Percentiles rank a stretch among this genome's conserved stretches.
These are phyloP conservation scores for Melanotaenia boesemani DNA, from an alignment of 2,797 vertebrate genomes.

Conservation along the genomic window DNA sequence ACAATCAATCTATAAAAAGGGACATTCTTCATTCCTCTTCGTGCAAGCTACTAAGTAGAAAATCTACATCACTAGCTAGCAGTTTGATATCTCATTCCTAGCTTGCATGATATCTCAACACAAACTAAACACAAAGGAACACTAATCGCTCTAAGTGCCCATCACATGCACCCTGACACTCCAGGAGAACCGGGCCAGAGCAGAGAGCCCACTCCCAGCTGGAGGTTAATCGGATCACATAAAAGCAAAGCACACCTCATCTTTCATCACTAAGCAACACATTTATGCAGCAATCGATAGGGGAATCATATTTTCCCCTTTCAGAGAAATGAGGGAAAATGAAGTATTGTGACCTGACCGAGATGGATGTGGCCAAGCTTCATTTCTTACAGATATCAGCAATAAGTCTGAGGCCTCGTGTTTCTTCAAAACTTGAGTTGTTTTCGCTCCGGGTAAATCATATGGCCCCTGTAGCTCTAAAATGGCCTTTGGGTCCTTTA, in stretches of 20 bases:
- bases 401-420: slow-evolving; percentile 41
- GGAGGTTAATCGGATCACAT: slow-evolving; percentile 80
- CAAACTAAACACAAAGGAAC: slow-evolving; percentile 70
- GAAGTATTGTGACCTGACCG: slow-evolving; percentile 63
- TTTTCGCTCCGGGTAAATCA: slow-evolving; percentile 57
- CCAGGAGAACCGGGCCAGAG: slow-evolving; percentile 47
- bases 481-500: slow-evolving; percentile 52
- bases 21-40: slow-evolving; percentile 33
- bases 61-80: slow-evolving; percentile 31
- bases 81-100: slow-evolving; percentile 48
- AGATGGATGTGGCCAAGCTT: slow-evolving; percentile 63
- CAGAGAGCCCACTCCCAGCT: slow-evolving; percentile 57
- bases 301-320: slow-evolving; percentile 80
- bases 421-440: slow-evolving; percentile 51
- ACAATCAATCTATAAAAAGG: slow-evolving; percentile 4
- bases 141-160: slow-evolving; percentile 76
- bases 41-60: slow-evolving; percentile 35
- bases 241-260: slow-evolving; percentile 76
- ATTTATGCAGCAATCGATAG: slow-evolving; percentile 79
- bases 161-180: slow-evolving; percentile 69
- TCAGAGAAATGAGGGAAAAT: slow-evolving; percentile 79
- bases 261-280: slow-evolving; percentile 80
- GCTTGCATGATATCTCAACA: slow-evolving; percentile 54
- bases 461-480: slow-evolving; percentile 35
- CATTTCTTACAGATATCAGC: slow-evolving; percentile 57